Evolutionary conservation across 2,888 invertebrate species (phyloP).

Genomic region (Drosophila emarginata): DNA sequence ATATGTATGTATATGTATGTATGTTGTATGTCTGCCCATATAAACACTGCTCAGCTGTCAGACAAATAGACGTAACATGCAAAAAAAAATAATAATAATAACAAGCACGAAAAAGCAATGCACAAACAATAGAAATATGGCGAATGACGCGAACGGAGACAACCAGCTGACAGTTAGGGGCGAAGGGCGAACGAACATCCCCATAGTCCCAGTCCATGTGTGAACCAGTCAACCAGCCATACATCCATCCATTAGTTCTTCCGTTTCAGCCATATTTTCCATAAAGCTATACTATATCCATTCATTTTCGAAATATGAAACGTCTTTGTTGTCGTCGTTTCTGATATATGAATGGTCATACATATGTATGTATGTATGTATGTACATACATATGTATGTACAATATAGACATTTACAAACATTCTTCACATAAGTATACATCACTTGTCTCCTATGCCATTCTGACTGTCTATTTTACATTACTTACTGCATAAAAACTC

Average conservation of each 20-base stretch:
- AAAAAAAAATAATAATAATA: constrained; percentile 25
- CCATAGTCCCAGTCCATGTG: constrained; percentile 28
- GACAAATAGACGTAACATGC: constrained; percentile 47
- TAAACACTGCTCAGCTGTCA: constrained; percentile 58
- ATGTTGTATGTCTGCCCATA: constrained; percentile 31
- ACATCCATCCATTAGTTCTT: constrained; percentile 56
- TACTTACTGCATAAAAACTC: no score
- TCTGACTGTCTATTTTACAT: constrained; percentile 7
- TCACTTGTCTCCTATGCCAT: constrained; percentile 29
- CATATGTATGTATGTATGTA: no score
- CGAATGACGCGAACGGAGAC: constrained; percentile 37
- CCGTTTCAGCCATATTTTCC: constrained; percentile 52
- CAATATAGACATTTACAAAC: no score
- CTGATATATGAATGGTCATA: no score
- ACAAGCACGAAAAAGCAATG: constrained; percentile 26
- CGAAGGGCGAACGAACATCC: not conserved
- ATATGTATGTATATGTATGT: constrained; percentile 25
- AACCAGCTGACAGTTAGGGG: constrained; percentile 35
- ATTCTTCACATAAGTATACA: constrained; percentile 32
- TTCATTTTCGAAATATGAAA: constrained; percentile 35
- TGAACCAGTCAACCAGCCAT: constrained; percentile 43
- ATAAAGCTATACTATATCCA: constrained; percentile 50
- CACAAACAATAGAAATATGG: constrained; percentile 49
- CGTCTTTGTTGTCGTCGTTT: constrained; percentile 22
- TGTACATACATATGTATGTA: no score